Conservation (phyloP, 2,113 vertebrate genomes). For the Irena cyanogastra region DNA sequence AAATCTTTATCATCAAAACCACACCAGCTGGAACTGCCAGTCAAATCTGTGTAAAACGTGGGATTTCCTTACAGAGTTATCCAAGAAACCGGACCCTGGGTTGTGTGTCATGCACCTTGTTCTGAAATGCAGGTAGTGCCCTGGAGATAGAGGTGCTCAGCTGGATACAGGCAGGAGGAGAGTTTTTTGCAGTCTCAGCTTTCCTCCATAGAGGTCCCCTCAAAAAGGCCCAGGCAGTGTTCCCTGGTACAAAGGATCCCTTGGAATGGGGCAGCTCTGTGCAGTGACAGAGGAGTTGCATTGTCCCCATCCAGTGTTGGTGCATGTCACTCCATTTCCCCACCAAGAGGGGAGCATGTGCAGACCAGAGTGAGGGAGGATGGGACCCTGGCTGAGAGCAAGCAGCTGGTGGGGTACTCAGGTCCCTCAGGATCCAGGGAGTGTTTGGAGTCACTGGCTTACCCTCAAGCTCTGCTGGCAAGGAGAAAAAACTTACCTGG, state of each 20-base stretch:
- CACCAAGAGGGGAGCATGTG: not conserved
- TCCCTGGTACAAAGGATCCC: not conserved
- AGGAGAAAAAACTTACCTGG: not conserved
- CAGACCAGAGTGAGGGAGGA: not conserved
- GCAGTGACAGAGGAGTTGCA: not conserved
- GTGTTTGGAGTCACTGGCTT: not conserved
- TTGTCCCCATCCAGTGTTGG: not conserved
- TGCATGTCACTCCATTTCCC: not conserved
- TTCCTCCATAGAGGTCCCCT: not conserved
- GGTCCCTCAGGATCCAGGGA: not conserved
- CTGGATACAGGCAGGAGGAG: not conserved
- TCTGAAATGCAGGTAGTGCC: not conserved
- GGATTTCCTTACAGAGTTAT: not conserved
- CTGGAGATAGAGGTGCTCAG: not conserved
- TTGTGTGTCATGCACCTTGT: not conserved
- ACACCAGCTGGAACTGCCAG: not conserved
- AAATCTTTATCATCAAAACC: not conserved
- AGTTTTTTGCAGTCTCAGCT: not conserved
- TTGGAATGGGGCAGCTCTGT: accelerated
- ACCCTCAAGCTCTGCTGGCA: not conserved
- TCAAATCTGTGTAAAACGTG: accelerated
- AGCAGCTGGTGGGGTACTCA: not conserved
- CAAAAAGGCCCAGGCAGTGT: not conserved
- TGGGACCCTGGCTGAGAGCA: not conserved
- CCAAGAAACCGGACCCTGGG: accelerated